Evolutionary conservation across 1,140 invertebrate genomes (phyloP).

Genomic region (Drosophila kanapiae): DNA sequence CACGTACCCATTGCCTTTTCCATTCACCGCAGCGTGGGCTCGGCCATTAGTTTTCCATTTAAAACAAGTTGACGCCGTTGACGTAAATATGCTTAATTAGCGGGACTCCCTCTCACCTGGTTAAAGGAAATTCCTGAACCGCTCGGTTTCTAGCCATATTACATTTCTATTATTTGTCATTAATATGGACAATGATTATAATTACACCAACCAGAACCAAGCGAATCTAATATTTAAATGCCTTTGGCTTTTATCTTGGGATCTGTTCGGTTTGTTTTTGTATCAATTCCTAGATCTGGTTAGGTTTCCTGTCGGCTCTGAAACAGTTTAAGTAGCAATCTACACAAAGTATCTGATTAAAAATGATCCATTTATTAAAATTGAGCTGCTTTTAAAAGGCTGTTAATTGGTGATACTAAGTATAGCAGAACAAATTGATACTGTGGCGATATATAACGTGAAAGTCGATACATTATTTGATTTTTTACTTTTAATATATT

Average conservation of each 20-base stretch:
- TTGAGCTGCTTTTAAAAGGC: slow-evolving; percentile 10
- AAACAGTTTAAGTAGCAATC: slow-evolving; percentile 22
- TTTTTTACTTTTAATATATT: too few relatives aligned
- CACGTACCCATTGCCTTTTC: slow-evolving; percentile 18
- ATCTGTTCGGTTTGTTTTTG: neutral
- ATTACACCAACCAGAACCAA: neutral
- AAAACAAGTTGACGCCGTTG: slow-evolving; percentile 32
- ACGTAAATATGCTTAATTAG: slow-evolving; percentile 32
- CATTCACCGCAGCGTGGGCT: slow-evolving; percentile 25
- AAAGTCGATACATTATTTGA: too few relatives aligned
- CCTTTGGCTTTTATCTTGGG: slow-evolving; percentile 12
- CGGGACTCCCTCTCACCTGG: slow-evolving; percentile 19
- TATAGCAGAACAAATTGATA: too few relatives aligned
- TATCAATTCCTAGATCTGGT: slow-evolving; percentile 9
- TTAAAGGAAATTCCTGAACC: slow-evolving; percentile 29
- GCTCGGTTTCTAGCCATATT: neutral
- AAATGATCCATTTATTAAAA: slow-evolving; percentile 36
- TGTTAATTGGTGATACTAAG: slow-evolving; percentile 20
- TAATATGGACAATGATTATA: slow-evolving; percentile 15
- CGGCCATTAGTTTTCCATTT: slow-evolving; percentile 45
- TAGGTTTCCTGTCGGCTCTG: neutral
- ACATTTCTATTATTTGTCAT: slow-evolving; percentile 26
- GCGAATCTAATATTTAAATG: slow-evolving; percentile 7
- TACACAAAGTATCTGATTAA: slow-evolving; percentile 14
- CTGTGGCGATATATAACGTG: too few relatives aligned